A percentile compares a stretch with the other conserved stretches of the same genome.
These are phyloP conservation scores for Fukomys damarensis DNA, from an alignment of 2,113 vertebrate genomes.

Conservation along the genomic window DNA sequence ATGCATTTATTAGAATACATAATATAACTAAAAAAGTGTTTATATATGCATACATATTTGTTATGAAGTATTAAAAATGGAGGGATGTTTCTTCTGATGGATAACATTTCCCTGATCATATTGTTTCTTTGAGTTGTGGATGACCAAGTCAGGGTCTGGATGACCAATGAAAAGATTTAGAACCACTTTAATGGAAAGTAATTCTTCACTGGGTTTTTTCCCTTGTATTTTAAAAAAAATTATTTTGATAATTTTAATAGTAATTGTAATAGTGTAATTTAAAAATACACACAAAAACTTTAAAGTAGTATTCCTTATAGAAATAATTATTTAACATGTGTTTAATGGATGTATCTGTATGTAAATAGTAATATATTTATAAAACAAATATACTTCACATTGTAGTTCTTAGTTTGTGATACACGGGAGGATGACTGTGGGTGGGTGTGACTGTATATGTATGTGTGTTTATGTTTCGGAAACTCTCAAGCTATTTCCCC, in stretches of 20 bases:
- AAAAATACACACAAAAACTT: constrained; percentile 64
- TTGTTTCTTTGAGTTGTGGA: constrained; percentile 32
- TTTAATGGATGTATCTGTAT: constrained; percentile 74
- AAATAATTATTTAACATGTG: constrained; percentile 78
- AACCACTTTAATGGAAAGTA: constrained; percentile 67
- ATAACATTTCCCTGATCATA: constrained; percentile 41
- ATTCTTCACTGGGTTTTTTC: constrained; percentile 62
- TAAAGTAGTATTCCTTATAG: constrained; percentile 68
- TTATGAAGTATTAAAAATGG: constrained; percentile 59
- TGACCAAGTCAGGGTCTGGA: constrained; percentile 20
- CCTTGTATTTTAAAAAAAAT: constrained; percentile 71
- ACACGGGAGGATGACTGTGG: neutral
- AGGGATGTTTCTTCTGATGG: neutral
- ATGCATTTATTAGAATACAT: constrained; percentile 63
- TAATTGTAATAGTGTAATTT: constrained; percentile 78
- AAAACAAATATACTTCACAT: constrained; percentile 67
- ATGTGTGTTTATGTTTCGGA: neutral
- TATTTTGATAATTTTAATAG: constrained; percentile 81
- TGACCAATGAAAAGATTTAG: constrained; percentile 52
- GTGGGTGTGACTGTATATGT: neutral
- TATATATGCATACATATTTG: constrained; percentile 52
- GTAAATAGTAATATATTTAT: constrained; percentile 82
- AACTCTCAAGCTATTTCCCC: neutral
- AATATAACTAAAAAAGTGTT: constrained; percentile 66
- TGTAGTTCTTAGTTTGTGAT: constrained; percentile 52